Evolutionary conservation across 2,797 vertebrate genomes (phyloP).

Genomic region (Mergus octosetaceus): DNA sequence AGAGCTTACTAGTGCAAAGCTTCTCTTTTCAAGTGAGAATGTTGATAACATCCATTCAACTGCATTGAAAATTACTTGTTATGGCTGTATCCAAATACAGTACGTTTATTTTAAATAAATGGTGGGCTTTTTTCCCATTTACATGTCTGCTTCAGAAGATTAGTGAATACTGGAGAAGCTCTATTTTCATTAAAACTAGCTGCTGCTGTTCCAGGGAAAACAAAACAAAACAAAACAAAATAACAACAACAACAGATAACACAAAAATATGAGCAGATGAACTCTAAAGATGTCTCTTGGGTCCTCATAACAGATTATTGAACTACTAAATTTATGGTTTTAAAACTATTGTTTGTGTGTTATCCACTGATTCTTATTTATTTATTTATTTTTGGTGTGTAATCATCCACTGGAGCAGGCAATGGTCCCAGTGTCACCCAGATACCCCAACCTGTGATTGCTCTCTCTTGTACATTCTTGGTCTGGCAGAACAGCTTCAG

Average conservation of each 20-base stretch:
- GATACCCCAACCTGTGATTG: neutral
- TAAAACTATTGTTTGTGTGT: neutral
- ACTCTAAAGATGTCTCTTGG: neutral
- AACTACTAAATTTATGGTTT: neutral
- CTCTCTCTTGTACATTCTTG: neutral
- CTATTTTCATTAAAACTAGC: neutral
- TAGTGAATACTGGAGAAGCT: neutral
- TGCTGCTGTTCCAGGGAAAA: neutral
- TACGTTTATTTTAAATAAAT: neutral
- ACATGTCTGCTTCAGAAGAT: neutral
- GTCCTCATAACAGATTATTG: neutral
- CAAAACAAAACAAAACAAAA: too few relatives aligned
- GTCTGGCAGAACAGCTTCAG: neutral
- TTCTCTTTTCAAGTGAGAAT: neutral
- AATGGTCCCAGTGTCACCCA: neutral
- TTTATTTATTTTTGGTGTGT: neutral
- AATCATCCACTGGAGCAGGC: neutral
- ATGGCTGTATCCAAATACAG: too few relatives aligned
- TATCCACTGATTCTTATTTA: neutral
- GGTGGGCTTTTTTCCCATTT: fast-evolving
- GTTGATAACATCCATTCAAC: neutral
- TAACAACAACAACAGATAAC: too few relatives aligned
- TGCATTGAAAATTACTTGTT: neutral
- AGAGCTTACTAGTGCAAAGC: neutral
- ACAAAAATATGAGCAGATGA: neutral